These are phyloP conservation scores for Orius insidiosus DNA, from an alignment of 1,140 invertebrate genomes.

Conservation along the genomic window DNA sequence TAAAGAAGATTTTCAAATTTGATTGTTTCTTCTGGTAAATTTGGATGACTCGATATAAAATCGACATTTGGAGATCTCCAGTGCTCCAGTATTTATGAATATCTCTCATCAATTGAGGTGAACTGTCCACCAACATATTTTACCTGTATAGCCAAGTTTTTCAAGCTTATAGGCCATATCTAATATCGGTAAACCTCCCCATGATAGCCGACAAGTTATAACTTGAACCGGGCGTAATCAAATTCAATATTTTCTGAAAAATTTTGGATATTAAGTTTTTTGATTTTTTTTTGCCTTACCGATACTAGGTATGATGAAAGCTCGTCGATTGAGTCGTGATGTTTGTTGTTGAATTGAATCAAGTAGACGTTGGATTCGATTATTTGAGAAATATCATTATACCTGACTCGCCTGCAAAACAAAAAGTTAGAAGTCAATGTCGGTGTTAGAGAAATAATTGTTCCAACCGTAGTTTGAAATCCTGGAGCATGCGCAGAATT, in stretches of 20 bases:
- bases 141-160: constrained; percentile 29
- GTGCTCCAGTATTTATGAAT: too few relatives aligned
- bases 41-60: too few relatives aligned
- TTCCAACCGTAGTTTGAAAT: too few relatives aligned
- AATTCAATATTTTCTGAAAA: neutral
- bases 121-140: constrained; percentile 28
- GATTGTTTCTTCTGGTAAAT: too few relatives aligned
- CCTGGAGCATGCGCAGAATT: too few relatives aligned
- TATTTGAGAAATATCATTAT: neutral
- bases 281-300: neutral
- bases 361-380: neutral
- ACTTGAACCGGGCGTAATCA: constrained; percentile 23
- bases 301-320: neutral
- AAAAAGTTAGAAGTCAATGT: neutral
- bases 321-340: constrained; percentile 15
- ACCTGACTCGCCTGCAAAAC: too few relatives aligned
- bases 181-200: constrained; percentile 36
- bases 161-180: constrained; percentile 37
- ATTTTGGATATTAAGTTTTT: neutral
- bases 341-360: too few relatives aligned
- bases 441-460: too few relatives aligned
- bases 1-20: too few relatives aligned
- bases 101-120: constrained; percentile 24
- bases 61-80: too few relatives aligned
- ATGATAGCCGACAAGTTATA: constrained; percentile 48